A percentile compares a stretch with the other conserved stretches of the same genome.
These are phyloP conservation scores for Gorsachius goisagi DNA, from an alignment of 2,113 vertebrate genomes.

Conservation along the genomic window DNA sequence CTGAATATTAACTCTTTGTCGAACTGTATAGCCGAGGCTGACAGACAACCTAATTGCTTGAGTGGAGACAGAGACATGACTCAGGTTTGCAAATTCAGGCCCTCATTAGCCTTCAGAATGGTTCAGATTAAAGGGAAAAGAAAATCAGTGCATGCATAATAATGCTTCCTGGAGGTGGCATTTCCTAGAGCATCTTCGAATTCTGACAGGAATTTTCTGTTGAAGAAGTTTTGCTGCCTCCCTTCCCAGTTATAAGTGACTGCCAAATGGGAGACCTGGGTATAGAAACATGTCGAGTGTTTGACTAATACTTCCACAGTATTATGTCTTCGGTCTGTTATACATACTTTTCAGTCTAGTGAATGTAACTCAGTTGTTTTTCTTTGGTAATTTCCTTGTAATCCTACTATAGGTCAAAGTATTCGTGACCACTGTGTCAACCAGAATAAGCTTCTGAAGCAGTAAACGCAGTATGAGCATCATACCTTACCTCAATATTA, in stretches of 20 bases:
- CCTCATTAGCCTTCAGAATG: neutral
- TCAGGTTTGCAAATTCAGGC: neutral
- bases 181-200: neutral
- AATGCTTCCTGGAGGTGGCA: neutral
- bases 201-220: neutral
- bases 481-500: neutral
- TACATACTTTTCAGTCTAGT: neutral
- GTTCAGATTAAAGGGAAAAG: neutral
- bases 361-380: neutral
- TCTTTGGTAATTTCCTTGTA: neutral
- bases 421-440: neutral
- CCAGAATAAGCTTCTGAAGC: neutral
- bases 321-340: neutral
- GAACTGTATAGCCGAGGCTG: neutral
- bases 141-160: neutral
- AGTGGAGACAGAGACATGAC: neutral
- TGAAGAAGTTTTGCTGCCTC: neutral
- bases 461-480: neutral
- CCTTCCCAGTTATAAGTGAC: neutral
- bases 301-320: neutral
- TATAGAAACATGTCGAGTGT: neutral
- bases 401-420: neutral
- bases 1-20: neutral
- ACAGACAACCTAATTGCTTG: neutral
- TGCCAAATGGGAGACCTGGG: neutral